These are phyloP conservation scores for Tetrapedia diversipes DNA, from an alignment of 2,888 invertebrate genomes.

Conservation along the genomic window DNA sequence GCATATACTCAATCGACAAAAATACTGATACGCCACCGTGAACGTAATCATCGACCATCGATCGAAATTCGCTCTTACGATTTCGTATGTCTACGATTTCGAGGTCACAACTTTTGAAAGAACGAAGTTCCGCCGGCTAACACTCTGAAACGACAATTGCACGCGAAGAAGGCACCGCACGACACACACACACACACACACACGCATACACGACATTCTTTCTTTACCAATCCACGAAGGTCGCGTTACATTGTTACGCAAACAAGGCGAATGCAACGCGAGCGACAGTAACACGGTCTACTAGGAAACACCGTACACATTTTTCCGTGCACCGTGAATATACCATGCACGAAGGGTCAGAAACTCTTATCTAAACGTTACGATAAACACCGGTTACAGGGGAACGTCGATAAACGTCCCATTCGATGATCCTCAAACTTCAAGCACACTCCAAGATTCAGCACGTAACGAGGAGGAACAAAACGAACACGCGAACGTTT, in stretches of 20 bases:
- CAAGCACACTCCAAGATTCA: constrained; percentile 9
- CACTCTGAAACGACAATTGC: constrained; percentile 13
- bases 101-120: not conserved
- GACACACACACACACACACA: too few species aligned
- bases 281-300: constrained; percentile 8
- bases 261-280: constrained; percentile 16
- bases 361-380: not conserved
- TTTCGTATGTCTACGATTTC: too few species aligned
- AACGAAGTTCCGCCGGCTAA: not conserved
- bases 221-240: constrained; percentile 19
- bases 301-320: not conserved
- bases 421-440: not conserved
- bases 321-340: not conserved
- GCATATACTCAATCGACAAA: not conserved
- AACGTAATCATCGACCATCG: not conserved
- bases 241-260: constrained; percentile 36
- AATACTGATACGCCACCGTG: not conserved
- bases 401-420: not conserved
- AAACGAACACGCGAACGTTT: not conserved
- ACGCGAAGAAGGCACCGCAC: constrained; percentile 38
- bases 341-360: not conserved
- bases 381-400: not conserved
- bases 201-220: constrained; percentile 11
- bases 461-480: not conserved
- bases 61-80: not conserved